Evolutionary conservation across 2,797 vertebrate genomes (phyloP), one percentile per base, ranked within the genome.

Genomic region (Tolypeutes matacus): DNA sequence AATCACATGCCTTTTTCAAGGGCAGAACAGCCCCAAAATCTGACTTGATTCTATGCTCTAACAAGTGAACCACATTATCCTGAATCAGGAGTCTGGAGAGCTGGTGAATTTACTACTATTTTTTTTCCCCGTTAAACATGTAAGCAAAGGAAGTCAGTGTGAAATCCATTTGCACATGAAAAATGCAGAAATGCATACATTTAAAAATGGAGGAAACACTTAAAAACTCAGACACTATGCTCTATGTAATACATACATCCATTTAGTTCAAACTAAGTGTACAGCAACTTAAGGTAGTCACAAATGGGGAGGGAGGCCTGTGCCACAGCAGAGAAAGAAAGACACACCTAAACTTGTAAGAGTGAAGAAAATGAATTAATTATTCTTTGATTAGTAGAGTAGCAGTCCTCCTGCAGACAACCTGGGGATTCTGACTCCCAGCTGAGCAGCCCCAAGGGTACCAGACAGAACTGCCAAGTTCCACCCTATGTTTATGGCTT

Each of bases 1-100:
- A 81, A 72, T 18, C 25, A 80, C 89, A 65, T 84, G 27, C 27
- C n/a, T 80, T 93, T 82, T 82, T 14, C n/a, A 78, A 58, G 56
- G 70, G 0, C 23, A 86, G 62, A 81, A 27, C 12, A 60, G 42
- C 39, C 39, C 39, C 39, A 3, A 39, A 31, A 49, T 84, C 11
- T 62, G 27, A 87, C 34, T 39, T 39, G 1, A 2, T 29, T 7
- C 13, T 36, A 1, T 85, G 23, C 8, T 62, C n/a, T 80, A 31
- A 83, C 64, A 5, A 34, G n/a, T 82, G 64, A 85, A 13, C 31
- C 27, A 83, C 64, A 42, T 29, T 53, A 80, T 69, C 53, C n/a
- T 95, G 20, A 62, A 0, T 84, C 9, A n/a, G 64, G 65, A 85
- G 11, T 51, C 14, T 64, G 2, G 77, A 72, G 36, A 89, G 20